Evolutionary conservation across 37 sponge, comb jelly and placozoan species (phyloP), one percentile per base, ranked within the genome.

Genomic region (Agelas oroides): DNA sequence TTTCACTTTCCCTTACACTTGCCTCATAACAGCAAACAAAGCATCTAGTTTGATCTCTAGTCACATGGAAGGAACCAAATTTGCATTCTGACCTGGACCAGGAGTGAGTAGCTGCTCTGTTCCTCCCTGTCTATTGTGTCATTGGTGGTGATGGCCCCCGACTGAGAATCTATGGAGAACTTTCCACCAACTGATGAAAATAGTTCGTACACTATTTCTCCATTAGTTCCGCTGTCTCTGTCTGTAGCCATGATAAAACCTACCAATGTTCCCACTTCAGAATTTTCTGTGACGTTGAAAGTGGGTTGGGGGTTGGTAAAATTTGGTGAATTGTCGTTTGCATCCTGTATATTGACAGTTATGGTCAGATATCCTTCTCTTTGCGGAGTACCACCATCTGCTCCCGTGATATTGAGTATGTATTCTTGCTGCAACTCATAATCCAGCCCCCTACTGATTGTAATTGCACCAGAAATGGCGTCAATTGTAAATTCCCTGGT

Each of bases 311-410:
- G 39, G 32, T 65, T 32, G 14, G 23, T 24, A 56, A 80, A 68
- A 1, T 53, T 33, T 31, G 88, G 88, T 28, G 40, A 19, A 68
- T 87, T 73, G 46, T 87, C 88, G 30, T 87, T 87, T 30, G 14
- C 31, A 41, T 87, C 88, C 38, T 32, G 20, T 0, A 80, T 35
- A 30, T 15, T 20, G 25, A 87, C 30, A 38, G 40, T 74, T 20
- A 87, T 19, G 19, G 58, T 66, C 15, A 69, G 35, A 12, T 59
- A 56, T 35, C 66, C 73, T 25, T 78, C 52, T 37, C 73, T 35
- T 20, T 19, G 40, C n/a, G 83, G 83, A 52, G 46, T 31, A 0
- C 89, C 89, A 30, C 76, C 68, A 69, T 88, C 89, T n/a, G n/a
- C 58, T 54, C 56, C 89, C 25, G 56, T 57, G 20, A 82, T 25